Evolutionary conservation across 1,140 invertebrate genomes (phyloP).

Genomic region (Drosophila insularis): DNA sequence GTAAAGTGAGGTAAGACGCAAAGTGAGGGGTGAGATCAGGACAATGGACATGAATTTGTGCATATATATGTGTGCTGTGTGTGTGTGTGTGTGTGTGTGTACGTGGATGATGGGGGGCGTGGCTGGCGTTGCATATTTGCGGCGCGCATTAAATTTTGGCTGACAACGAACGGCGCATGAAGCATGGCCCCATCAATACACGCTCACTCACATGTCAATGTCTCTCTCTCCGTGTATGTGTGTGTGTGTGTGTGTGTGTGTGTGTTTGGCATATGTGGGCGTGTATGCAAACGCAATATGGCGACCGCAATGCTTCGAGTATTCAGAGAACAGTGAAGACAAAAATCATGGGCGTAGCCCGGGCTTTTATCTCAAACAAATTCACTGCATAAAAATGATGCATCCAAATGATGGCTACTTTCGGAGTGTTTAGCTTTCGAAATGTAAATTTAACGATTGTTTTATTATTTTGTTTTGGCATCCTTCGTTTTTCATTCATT

Average conservation of each 20-base stretch:
- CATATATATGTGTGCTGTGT: background rate
- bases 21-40: conserved; percentile 19
- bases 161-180: conserved; percentile 78
- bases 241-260: conserved; percentile 41
- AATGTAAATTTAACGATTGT: too few species aligned
- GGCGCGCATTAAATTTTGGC: conserved; percentile 78
- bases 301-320: conserved; percentile 78
- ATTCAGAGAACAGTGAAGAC: conserved; percentile 51
- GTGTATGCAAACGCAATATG: conserved; percentile 81
- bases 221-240: conserved; percentile 7
- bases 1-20: background rate
- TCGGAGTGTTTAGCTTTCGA: too few species aligned
- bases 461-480: too few species aligned
- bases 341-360: conserved; percentile 22
- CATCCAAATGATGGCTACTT: too few species aligned
- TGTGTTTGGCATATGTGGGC: conserved; percentile 68
- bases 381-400: too few species aligned
- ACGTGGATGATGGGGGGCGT: conserved; percentile 10
- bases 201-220: conserved; percentile 56
- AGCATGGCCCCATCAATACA: conserved; percentile 75
- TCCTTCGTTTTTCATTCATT: background rate
- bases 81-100: background rate
- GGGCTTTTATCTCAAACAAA: too few species aligned
- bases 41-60: conserved; percentile 36
- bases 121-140: conserved; percentile 69